phyloP scores from a whole-genome alignment of 2,888 invertebrate genomes.

The Petrolisthes manimaculis region DNA sequence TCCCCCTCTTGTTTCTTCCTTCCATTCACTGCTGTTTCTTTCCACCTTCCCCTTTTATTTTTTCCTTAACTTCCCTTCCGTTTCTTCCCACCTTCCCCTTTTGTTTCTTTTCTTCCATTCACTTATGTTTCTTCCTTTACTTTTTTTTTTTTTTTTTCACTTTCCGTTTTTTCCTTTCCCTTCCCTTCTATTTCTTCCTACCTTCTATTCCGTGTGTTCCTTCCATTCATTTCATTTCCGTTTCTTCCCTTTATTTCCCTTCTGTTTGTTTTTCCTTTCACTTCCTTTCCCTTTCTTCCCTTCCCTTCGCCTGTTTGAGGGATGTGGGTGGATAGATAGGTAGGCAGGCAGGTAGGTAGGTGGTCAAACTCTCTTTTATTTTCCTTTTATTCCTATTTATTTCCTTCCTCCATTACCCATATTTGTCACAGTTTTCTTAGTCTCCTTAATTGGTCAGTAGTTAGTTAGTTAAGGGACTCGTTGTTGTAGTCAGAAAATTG shows the following conservation, averaged over 20 bases:
- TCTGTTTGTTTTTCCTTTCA: not conserved
- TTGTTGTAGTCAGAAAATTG: too few species aligned
- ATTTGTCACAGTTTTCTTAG: too few species aligned
- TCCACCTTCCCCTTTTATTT: not conserved
- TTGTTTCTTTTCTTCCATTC: not conserved
- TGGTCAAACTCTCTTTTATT: too few species aligned
- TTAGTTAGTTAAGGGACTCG: too few species aligned
- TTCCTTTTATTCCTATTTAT: too few species aligned
- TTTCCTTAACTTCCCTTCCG: not conserved
- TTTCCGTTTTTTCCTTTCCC: not conserved
- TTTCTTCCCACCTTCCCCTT: not conserved
- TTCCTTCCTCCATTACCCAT: too few species aligned
- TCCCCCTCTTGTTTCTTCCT: not conserved
- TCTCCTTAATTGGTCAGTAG: too few species aligned
- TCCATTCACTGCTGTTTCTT: not conserved
- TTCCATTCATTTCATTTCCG: too few species aligned
- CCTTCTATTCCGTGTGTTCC: not conserved
- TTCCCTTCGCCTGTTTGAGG: not conserved
- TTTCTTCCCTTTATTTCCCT: not conserved
- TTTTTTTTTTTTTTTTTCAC: not conserved
- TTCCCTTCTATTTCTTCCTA: not conserved
- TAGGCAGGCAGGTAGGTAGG: too few species aligned
- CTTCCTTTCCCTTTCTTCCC: not conserved
- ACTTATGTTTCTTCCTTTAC: not conserved
- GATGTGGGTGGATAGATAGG: too few species aligned